Evolutionary conservation across 2,113 vertebrate genomes (phyloP).

Genomic region (Spheniscus mendiculus): DNA sequence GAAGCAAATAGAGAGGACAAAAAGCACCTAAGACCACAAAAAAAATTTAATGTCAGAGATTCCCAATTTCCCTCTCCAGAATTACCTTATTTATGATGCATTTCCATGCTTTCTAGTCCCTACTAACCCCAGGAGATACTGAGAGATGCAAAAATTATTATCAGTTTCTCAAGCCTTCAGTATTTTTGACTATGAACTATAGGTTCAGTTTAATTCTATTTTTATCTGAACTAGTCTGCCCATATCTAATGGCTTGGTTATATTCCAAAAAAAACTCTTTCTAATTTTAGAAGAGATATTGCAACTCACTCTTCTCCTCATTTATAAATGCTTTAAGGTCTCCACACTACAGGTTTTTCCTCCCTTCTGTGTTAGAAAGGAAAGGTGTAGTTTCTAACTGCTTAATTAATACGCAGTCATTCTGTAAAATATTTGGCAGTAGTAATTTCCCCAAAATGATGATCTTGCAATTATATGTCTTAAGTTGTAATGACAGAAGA

Average conservation of each 20-base stretch:
- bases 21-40: neutral
- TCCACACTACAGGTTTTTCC: neutral
- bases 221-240: neutral
- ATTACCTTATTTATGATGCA: neutral
- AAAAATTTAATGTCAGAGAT: neutral
- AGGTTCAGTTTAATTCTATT: neutral
- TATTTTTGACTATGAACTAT: neutral
- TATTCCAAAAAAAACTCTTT: neutral
- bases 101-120: neutral
- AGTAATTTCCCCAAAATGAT: conserved; percentile 24
- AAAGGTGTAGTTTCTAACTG: neutral
- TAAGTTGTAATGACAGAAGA: neutral
- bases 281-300: neutral
- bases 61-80: neutral
- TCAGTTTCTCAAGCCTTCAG: neutral
- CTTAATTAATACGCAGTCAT: conserved; percentile 44
- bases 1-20: neutral
- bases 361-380: neutral
- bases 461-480: neutral
- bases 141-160: neutral
- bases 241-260: neutral
- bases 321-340: neutral
- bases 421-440: conserved; percentile 20
- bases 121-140: neutral
- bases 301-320: neutral